Conservation (phyloP, 1,140 invertebrate species). For the Hyphantria cunea region DNA sequence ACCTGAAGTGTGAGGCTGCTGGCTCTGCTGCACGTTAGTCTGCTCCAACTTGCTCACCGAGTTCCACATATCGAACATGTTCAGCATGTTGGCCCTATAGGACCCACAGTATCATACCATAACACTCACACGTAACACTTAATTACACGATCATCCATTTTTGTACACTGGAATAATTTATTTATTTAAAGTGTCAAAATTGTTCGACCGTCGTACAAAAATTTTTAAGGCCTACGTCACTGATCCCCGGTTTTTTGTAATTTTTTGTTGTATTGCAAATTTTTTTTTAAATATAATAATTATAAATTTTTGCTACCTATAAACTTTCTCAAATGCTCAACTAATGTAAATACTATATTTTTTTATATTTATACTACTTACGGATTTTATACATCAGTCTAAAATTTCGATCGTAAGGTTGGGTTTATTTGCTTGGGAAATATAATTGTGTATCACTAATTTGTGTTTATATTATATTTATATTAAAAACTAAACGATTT, state of each 20-base stretch:
- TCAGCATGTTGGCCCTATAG: slow-evolving; percentile 73
- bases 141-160: slow-evolving; percentile 53
- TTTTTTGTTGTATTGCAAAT: slow-evolving; percentile 55
- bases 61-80: slow-evolving; percentile 95
- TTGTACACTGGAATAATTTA: slow-evolving; percentile 54
- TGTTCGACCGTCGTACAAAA: slow-evolving; percentile 71
- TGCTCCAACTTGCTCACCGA: slow-evolving; percentile 91
- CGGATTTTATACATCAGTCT: slow-evolving; percentile 79
- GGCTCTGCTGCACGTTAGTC: slow-evolving; percentile 84
- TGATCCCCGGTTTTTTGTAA: slow-evolving; percentile 75
- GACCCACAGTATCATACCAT: slow-evolving; percentile 58
- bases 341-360: slow-evolving; percentile 81
- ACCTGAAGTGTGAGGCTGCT: slow-evolving; percentile 89
- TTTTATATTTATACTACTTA: slow-evolving; percentile 54
- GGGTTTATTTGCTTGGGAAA: slow-evolving; percentile 63
- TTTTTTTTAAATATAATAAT: slow-evolving; percentile 46
- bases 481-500: slow-evolving; percentile 43
- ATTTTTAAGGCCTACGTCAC: slow-evolving; percentile 68
- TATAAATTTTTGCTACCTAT: slow-evolving; percentile 56
- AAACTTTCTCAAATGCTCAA: slow-evolving; percentile 81
- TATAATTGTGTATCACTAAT: slow-evolving; percentile 42
- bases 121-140: slow-evolving; percentile 48
- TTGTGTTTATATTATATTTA: slow-evolving; percentile 40
- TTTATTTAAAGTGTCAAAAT: slow-evolving; percentile 56
- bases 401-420: slow-evolving; percentile 78